Percentiles rank a stretch among this genome's conserved stretches.
Conservation (phyloP, 2,888 invertebrate species). For the Polietes domitor region DNA sequence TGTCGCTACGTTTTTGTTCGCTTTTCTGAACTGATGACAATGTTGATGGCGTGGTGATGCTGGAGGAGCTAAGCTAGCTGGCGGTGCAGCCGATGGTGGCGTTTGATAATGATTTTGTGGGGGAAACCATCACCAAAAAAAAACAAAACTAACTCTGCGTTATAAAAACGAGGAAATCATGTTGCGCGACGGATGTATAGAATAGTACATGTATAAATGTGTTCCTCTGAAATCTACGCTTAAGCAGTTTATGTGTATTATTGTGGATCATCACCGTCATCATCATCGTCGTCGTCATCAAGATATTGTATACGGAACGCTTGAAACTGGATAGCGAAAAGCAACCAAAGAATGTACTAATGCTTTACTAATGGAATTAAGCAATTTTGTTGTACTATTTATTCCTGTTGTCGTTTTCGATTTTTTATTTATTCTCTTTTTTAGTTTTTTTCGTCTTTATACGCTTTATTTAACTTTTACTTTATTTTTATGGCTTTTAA, state of each 20-base stretch:
- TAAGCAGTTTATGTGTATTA: constrained; percentile 15
- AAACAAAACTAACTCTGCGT: neutral
- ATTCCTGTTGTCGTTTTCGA: constrained; percentile 45
- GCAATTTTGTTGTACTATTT: constrained; percentile 65
- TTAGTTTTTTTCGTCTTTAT: constrained; percentile 17
- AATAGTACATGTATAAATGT: constrained; percentile 17
- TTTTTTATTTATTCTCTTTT: constrained; percentile 25
- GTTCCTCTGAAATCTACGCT: neutral
- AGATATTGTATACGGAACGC: constrained; percentile 10
- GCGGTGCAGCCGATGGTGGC: constrained; percentile 45
- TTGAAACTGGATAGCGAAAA: constrained; percentile 45
- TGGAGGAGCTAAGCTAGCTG: constrained; percentile 16
- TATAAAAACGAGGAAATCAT: constrained; percentile 49
- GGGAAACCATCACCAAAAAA: neutral
- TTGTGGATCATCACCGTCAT: constrained; percentile 7
- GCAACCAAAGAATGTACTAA: constrained; percentile 47
- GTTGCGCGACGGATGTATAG: constrained; percentile 38
- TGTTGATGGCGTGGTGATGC: constrained; percentile 26
- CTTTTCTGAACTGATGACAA: constrained; percentile 44
- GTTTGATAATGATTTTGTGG: constrained; percentile 57
- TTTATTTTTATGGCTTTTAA: constrained; percentile 63
- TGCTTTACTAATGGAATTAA: constrained; percentile 70
- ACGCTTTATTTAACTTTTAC: constrained; percentile 54
- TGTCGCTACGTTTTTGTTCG: neutral
- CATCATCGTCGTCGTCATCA: constrained; percentile 36